Base-by-base conservation (phyloP, 2,797 vertebrate genomes). In the Cryptoblepharus egeriae region DNA sequence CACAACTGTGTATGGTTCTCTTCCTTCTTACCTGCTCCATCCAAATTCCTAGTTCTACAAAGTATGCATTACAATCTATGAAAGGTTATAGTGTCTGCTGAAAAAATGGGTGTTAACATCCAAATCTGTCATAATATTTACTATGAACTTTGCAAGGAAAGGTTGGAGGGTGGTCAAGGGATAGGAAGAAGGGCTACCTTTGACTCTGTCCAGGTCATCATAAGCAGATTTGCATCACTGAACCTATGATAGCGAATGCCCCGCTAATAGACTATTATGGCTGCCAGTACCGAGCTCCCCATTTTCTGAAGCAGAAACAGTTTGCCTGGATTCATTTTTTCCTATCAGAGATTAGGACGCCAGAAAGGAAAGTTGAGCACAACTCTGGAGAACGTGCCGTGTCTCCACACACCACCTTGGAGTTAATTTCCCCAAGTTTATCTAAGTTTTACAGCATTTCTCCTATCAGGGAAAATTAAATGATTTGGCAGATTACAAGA, bases 371-470 rank as follows among this genome's bases (percentile, higher is more conserved):
- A 24, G 13, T 30, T 73, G 82, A 89, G 22, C 5, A 45, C 6
- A 58, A 24, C 15, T 79, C 83, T 79, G 91, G 88, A 55, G 69
- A 87, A 87, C 0, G 26, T 79, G 85, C 80, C 90, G 85, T 75
- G 82, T 87, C 87, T 75, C 82, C 81, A 86, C 37, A 45, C 78
- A 45, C 37, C 76, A 88, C 77, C 75, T 94, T 76, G 10, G 0
- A 91, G 85, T 82, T 92, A 60, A 93, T 93, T 91, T 93, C 83
- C 91, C 45, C 82, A 94, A 92, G 77, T 91, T 86, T 93, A 92
- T 94, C 93, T 93, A 92, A 91, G 73, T 93, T 91, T 92, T 89
- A 93, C 85, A 91, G 92, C 88, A 92, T 90, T 94, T 92, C 88
- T 89, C 69, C 85, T 93, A 93, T 93, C 89, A 84, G 88, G 37